These are phyloP conservation scores for Drosophila pseudoananassae DNA, from an alignment of 1,140 invertebrate species.

Conservation along the genomic window DNA sequence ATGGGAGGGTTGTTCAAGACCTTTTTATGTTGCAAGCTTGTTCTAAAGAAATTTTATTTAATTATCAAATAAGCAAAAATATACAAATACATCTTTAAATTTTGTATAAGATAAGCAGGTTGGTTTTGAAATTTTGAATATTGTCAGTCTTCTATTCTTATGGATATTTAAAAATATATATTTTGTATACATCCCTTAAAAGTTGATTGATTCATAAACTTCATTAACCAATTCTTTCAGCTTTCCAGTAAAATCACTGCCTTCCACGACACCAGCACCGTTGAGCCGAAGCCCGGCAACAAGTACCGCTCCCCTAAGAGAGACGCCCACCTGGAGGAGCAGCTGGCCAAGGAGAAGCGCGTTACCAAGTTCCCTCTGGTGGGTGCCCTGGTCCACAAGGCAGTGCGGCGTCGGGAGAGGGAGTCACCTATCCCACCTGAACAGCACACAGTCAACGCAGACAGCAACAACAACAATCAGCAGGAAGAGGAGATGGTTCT, in stretches of 20 bases:
- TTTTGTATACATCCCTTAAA: background rate
- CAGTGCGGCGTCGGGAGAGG: constrained; percentile 34
- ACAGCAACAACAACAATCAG: constrained; percentile 25
- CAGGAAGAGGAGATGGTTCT: constrained; percentile 63
- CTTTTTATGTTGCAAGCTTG: background rate
- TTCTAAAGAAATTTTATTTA: background rate
- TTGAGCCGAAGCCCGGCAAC: constrained; percentile 50
- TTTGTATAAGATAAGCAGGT: too few relatives aligned
- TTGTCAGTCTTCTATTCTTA: too few relatives aligned
- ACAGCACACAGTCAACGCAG: background rate
- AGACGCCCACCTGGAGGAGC: constrained; percentile 33
- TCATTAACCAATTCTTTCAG: constrained; percentile 9
- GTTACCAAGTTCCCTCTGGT: constrained; percentile 62
- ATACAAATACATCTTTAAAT: background rate
- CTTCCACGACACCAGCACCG: constrained; percentile 35
- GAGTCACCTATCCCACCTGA: background rate
- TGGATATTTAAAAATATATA: too few relatives aligned
- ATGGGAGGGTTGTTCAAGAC: constrained; percentile 2
- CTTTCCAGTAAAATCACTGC: constrained; percentile 50
- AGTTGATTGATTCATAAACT: background rate
- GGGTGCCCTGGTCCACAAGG: constrained; percentile 64
- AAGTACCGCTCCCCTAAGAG: constrained; percentile 31
- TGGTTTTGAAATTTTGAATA: too few relatives aligned
- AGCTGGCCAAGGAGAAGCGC: constrained; percentile 55
- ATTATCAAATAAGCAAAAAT: background rate